phyloP scores from a whole-genome alignment of 2,113 vertebrate genomes.

The Cariama cristata region DNA sequence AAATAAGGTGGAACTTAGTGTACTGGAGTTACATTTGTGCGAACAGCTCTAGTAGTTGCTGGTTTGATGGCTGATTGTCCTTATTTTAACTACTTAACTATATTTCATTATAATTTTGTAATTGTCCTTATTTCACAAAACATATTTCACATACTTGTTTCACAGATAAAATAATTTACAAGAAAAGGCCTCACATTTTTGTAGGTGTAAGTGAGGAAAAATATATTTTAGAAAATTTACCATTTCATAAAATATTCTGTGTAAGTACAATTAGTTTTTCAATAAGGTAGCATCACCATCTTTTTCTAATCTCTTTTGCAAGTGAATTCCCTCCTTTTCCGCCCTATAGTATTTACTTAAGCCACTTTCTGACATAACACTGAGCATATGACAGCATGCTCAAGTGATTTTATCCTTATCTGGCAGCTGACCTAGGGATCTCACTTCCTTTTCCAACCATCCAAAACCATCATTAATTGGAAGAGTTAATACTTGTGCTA shows the following conservation, averaged over 20 bases:
- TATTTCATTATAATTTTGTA: not conserved
- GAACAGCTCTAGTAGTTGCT: not conserved
- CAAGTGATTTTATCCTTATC: not conserved
- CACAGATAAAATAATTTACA: conserved; percentile 37
- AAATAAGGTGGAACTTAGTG: not conserved
- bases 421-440: not conserved
- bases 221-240: not conserved
- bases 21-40: not conserved
- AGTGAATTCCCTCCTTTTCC: not conserved
- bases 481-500: not conserved
- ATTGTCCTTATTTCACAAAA: conserved; percentile 64
- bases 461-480: not conserved
- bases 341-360: not conserved
- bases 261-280: not conserved
- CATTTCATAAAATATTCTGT: not conserved
- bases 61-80: conserved; percentile 2
- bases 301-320: not conserved
- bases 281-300: not conserved
- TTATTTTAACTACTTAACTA: conserved; percentile 16
- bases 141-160: conserved; percentile 36
- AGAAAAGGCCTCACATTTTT: not conserved
- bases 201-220: not conserved
- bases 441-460: not conserved
- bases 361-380: not conserved
- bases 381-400: not conserved